Conservation (phyloP, 2,797 vertebrate genomes). For the Aselliscus stoliczkanus region DNA sequence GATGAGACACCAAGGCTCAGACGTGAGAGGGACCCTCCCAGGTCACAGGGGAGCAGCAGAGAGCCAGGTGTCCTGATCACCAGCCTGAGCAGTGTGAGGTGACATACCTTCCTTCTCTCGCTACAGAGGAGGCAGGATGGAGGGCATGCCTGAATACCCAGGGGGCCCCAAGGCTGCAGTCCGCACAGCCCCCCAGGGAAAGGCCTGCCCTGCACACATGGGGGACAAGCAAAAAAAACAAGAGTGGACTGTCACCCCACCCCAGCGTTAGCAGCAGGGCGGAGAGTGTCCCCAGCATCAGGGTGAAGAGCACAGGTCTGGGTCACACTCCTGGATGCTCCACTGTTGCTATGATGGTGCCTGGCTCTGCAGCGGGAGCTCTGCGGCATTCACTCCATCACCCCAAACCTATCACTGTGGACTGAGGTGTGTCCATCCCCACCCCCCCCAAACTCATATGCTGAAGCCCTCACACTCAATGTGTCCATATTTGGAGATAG, state of each 20-base stretch:
- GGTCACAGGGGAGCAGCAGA: background rate
- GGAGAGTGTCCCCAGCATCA: background rate
- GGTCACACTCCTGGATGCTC: background rate
- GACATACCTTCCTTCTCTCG: background rate
- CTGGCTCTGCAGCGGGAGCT: background rate
- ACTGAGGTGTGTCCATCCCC: too few species aligned
- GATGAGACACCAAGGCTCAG: background rate
- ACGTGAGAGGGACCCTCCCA: background rate
- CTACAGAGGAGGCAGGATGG: background rate
- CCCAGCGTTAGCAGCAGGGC: background rate
- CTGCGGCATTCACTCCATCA: background rate
- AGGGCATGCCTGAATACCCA: background rate
- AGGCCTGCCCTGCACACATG: background rate
- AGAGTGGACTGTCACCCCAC: accelerated
- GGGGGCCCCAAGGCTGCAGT: background rate
- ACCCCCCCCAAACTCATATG: too few species aligned
- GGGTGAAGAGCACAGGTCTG: background rate
- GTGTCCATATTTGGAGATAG: background rate
- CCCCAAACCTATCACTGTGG: background rate
- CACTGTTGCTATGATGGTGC: background rate
- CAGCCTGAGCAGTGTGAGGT: too few species aligned
- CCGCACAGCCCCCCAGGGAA: background rate
- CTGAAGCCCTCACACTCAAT: background rate
- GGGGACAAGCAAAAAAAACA: background rate
- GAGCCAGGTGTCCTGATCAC: background rate